Percentiles rank a stretch among this genome's conserved stretches.
These are phyloP conservation scores for Eclectus roratus DNA, from an alignment of 2,113 vertebrate genomes.

Conservation along the genomic window DNA sequence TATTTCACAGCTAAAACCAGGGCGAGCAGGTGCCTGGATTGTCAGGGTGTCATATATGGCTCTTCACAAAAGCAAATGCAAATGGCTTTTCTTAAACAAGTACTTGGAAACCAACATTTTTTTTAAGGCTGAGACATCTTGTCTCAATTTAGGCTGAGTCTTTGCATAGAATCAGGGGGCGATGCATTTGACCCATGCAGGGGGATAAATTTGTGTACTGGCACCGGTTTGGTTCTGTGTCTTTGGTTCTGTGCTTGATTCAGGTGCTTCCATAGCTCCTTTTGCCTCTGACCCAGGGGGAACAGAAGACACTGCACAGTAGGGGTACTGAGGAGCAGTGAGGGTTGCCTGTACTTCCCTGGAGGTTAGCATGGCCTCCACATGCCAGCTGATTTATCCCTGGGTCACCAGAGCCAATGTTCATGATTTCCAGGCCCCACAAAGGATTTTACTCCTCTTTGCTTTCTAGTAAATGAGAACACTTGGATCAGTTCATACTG, in stretches of 20 bases:
- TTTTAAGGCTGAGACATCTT: not conserved
- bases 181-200: not conserved
- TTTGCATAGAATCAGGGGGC: fast-evolving
- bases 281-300: not conserved
- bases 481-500: not conserved
- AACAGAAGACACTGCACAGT: not conserved
- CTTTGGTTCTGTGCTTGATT: not conserved
- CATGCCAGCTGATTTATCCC: not conserved
- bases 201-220: not conserved
- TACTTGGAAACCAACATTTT: not conserved
- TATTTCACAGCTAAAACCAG: not conserved
- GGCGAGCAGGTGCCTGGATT: fast-evolving
- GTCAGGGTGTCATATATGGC: not conserved
- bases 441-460: not conserved
- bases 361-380: not conserved
- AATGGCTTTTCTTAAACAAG: not conserved
- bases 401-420: not conserved
- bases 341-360: not conserved
- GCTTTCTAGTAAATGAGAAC: not conserved
- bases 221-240: not conserved
- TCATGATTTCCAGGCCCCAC: not conserved
- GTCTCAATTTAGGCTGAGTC: not conserved
- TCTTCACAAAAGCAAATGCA: not conserved
- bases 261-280: not conserved
- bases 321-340: too few relatives aligned